Evolutionary conservation across 2,797 vertebrate species (phyloP), one percentile per base, ranked within the genome.

Genomic region (Malurus splendens): DNA sequence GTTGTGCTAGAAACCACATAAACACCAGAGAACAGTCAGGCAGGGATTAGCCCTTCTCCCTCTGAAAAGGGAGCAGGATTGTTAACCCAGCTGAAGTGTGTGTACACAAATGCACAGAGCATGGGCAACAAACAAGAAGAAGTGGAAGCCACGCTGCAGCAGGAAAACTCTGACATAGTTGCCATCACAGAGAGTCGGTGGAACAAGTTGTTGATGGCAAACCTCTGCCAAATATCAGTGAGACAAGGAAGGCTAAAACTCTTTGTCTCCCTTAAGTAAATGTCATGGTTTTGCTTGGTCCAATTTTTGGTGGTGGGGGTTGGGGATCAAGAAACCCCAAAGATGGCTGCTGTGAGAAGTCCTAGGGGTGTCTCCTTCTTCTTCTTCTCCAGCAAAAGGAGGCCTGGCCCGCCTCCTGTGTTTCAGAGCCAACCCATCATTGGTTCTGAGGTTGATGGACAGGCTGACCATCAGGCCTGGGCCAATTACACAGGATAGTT

Each of bases 1-100:
- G 30, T 42, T 24, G 30, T 10, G 9, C 33, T 54, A 60, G 47
- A 73, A 73, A 52, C 7, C n/a, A 66, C 12, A 36, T 12, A 60
- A 60, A 9, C 5, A 11, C 18, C 1, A 1, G 15, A 24, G 5
- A 48, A 42, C 2, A 7, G 8, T 28, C 20, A 17, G 42, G 18
- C 27, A 73, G 38, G 14, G 36, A 50, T 56, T 73, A 50, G 7
- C 64, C 18, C 6, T 72, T 66, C 25, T 73, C 12, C 10, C 5
- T n/a, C 54, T 54, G 47, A n/a, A 59, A 79, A 47, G 33, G 18
- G 12, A 86, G 22, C 30, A 23, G 45, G 20, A 52, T 11, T 42
- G 42, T 24, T 28, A 36, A 59, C 10, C 12, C 20, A 72, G 1
- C 25, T 59, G 33, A 41, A 79, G 10, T 4, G 18, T 52, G 47